A percentile compares a stretch with the other conserved stretches of the same genome.
Evolutionary conservation across 2,888 invertebrate species (phyloP).

Genomic region (Myopa testacea): DNA sequence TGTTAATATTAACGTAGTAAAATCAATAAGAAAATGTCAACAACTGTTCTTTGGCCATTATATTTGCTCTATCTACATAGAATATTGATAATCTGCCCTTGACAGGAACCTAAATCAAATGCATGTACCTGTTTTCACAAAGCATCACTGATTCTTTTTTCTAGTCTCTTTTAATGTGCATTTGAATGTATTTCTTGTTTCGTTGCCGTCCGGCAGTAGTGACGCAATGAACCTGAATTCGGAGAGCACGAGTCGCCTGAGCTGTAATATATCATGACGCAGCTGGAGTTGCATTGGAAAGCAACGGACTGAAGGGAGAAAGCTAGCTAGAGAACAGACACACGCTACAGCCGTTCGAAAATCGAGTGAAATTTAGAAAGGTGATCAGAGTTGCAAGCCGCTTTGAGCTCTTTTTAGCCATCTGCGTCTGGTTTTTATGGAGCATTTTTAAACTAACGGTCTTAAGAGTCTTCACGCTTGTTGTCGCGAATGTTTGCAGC

Average conservation of each 20-base stretch:
- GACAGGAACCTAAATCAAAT: not conserved
- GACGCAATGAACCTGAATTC: constrained; percentile 13
- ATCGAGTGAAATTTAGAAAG: constrained; percentile 37
- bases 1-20: too few relatives aligned
- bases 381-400: constrained; percentile 4
- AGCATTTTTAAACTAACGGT: not conserved
- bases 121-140: not conserved
- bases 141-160: not conserved
- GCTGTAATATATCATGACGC: not conserved
- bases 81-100: not conserved
- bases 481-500: not conserved
- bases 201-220: constrained; percentile 18
- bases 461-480: not conserved
- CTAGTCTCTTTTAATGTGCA: not conserved
- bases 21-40: too few relatives aligned
- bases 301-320: not conserved
- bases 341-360: not conserved
- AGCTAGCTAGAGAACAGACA: not conserved
- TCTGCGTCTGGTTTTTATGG: not conserved
- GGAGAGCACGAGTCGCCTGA: not conserved
- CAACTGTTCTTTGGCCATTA: too few relatives aligned
- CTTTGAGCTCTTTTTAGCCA: not conserved
- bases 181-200: not conserved
- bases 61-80: too few relatives aligned
- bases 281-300: not conserved